Evolutionary conservation across 2,113 vertebrate species (phyloP).

Genomic region (Dromaius novaehollandiae): DNA sequence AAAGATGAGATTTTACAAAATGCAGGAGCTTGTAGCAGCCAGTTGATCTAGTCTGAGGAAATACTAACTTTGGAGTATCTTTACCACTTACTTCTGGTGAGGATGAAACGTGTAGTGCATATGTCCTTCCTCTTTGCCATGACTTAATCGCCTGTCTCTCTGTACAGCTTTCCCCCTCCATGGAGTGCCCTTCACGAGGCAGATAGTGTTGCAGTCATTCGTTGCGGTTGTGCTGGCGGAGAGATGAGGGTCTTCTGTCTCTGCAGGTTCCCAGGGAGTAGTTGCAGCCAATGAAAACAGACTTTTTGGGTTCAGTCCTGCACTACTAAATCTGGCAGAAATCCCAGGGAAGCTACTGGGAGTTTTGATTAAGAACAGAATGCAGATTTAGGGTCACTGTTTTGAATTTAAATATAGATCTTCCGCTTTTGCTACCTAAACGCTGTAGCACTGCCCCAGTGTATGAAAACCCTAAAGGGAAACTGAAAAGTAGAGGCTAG

Average conservation of each 20-base stretch:
- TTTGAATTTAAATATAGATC: neutral
- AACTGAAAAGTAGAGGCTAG: neutral
- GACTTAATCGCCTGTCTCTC: neutral
- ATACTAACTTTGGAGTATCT: neutral
- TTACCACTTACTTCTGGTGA: neutral
- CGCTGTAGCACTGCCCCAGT: accelerated
- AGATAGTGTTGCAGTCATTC: neutral
- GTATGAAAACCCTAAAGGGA: neutral
- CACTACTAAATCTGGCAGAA: neutral
- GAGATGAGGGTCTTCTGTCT: neutral
- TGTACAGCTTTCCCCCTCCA: neutral
- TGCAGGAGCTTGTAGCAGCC: neutral
- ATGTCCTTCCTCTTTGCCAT: neutral
- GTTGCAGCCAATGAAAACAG: neutral
- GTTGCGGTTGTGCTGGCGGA: neutral
- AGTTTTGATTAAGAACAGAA: neutral
- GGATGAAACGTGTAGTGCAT: neutral
- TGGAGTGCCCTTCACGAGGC: neutral
- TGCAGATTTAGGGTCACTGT: neutral
- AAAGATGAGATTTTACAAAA: neutral
- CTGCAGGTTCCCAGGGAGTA: neutral
- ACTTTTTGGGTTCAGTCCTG: neutral
- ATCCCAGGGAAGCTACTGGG: neutral
- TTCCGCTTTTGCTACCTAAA: neutral
- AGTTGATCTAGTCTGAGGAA: neutral